Conservation (phyloP, 2,113 vertebrate genomes). For the Megaceryle torquata region DNA sequence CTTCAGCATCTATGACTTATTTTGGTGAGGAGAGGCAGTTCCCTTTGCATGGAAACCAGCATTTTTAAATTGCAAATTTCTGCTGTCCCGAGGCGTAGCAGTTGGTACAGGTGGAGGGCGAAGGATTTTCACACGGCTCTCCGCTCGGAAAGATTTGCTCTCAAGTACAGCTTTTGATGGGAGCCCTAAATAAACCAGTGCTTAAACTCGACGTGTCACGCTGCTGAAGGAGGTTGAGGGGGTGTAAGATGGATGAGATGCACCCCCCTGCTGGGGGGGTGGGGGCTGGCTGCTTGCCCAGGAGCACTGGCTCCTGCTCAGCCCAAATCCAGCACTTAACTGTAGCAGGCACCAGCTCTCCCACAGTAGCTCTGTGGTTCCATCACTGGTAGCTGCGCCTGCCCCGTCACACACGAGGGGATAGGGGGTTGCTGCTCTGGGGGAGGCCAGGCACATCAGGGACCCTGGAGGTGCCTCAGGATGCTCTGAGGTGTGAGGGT, state of each 20-base stretch:
- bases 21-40: neutral
- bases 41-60: neutral
- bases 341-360: neutral
- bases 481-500: rapidly evolving
- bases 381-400: neutral
- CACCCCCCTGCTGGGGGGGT: neutral
- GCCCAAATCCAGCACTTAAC: neutral
- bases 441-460: neutral
- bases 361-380: neutral
- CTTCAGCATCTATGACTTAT: neutral
- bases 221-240: neutral
- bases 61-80: constrained; percentile 20
- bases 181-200: neutral
- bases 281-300: neutral
- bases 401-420: rapidly evolving
- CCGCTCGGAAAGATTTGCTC: neutral
- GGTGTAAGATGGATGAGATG: neutral
- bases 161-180: neutral
- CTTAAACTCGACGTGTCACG: neutral
- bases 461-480: neutral
- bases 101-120: constrained; percentile 8
- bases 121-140: constrained; percentile 24
- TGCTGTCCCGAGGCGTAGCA: neutral
- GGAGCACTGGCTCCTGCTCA: neutral
- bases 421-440: neutral